These are phyloP conservation scores for Geothlypis trichas DNA, from an alignment of 2,113 vertebrate species.

Conservation along the genomic window DNA sequence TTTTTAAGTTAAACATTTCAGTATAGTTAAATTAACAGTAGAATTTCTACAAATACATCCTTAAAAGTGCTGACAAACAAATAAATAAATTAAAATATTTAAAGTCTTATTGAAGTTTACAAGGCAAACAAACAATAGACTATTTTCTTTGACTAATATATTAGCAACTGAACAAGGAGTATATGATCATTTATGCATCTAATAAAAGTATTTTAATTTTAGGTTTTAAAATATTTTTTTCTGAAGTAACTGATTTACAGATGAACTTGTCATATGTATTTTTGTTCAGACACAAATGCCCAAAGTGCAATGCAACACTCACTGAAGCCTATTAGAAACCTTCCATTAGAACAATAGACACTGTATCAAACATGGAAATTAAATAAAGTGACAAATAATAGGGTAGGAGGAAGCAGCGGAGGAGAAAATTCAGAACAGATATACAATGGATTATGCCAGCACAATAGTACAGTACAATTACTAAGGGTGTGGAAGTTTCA, in stretches of 20 bases:
- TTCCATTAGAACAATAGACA: constrained; percentile 8
- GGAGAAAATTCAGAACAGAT: constrained; percentile 25
- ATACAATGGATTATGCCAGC: background rate
- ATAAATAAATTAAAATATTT: background rate
- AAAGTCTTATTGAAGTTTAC: background rate
- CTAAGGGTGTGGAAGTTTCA: background rate
- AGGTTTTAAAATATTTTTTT: background rate
- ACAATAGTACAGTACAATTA: background rate
- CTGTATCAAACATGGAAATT: constrained; percentile 5
- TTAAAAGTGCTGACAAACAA: fast-evolving
- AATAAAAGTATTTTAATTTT: background rate
- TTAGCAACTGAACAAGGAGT: background rate
- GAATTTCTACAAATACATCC: background rate
- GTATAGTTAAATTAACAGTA: background rate
- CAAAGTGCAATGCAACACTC: background rate
- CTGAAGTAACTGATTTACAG: background rate
- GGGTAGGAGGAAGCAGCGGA: background rate
- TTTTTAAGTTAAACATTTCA: background rate
- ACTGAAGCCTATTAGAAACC: background rate
- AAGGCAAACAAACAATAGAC: background rate
- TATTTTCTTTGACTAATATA: background rate
- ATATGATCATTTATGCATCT: background rate
- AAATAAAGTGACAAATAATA: constrained; percentile 45
- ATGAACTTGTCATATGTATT: background rate
- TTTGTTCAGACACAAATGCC: background rate